These are phyloP conservation scores for Clarias laeviceps DNA, from an alignment of 2,797 vertebrate genomes.

Conservation along the genomic window DNA sequence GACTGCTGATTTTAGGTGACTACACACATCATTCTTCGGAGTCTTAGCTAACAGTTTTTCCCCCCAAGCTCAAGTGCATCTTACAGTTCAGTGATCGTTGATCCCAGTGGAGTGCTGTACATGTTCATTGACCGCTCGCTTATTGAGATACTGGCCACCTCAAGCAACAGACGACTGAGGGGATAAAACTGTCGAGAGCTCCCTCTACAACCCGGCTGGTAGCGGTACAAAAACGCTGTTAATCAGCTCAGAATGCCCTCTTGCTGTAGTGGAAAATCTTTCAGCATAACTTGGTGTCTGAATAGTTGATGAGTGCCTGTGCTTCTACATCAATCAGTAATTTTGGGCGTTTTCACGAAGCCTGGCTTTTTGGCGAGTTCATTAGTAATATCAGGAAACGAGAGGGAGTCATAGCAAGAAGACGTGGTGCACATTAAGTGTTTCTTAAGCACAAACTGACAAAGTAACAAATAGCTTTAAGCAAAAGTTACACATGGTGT, in stretches of 20 bases:
- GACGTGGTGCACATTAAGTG: background rate
- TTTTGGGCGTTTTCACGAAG: constrained; percentile 18
- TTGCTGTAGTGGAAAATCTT: constrained; percentile 47
- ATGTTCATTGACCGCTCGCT: constrained; percentile 65
- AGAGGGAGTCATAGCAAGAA: background rate
- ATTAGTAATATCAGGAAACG: background rate
- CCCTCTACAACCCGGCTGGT: constrained; percentile 82
- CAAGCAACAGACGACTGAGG: constrained; percentile 67
- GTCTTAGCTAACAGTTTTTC: background rate
- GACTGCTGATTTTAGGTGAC: constrained; percentile 38
- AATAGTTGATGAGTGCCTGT: background rate
- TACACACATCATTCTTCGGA: background rate
- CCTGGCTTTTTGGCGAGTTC: background rate
- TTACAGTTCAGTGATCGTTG: background rate
- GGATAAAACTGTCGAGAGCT: constrained; percentile 77
- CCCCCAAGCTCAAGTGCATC: background rate
- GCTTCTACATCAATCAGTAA: background rate
- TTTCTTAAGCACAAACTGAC: constrained; percentile 26
- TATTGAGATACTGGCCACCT: constrained; percentile 68
- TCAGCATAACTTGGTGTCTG: constrained; percentile 26
- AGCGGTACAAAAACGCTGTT: constrained; percentile 76
- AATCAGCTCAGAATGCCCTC: constrained; percentile 53
- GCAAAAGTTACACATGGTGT: background rate
- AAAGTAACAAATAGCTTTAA: background rate
- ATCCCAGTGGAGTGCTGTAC: constrained; percentile 49